Evolutionary conservation across 2,797 vertebrate species (phyloP), one percentile per base, ranked within the genome.

Genomic region (Tenualosa ilisha): DNA sequence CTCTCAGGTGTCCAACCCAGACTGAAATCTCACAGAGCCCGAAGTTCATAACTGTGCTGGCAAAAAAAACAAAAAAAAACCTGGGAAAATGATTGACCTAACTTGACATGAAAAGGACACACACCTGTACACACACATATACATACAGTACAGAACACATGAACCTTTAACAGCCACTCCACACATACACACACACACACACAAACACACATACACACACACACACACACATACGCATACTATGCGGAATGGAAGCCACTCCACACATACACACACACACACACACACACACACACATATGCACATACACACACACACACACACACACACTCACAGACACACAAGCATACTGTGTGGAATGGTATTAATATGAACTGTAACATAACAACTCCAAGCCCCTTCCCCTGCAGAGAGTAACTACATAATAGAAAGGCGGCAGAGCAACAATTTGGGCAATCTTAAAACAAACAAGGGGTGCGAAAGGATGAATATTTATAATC

Each of bases 41-140:
- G 89, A 84, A 91, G 90, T 91, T 91, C 83, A 87, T 94, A 92
- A 91, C 91, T 89, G 6, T 85, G 86, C 86, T 86, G 91, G 91
- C 91, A 94, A 93, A 93, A 89, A 87, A 91, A 11, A 65, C 7
- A 92, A 92, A 93, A 91, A 86, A 88, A 93, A 91, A 86, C 61
- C 88, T 86, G 87, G 85, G 82, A 17, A 88, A 89, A 88, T 91
- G 91, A 93, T 93, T 94, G 91, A 88, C 84, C 84, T 91, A 86
- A 88, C 88, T 89, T 75, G 83, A 81, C 83, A 91, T 85, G 86
- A 61, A 83, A 86, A 89, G 86, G 83, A 83, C 88, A 86, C 82
- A 86, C 86, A 89, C 87, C 85, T 56, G 17, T 56, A 56, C 17
- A 22, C 4, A 56, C 17, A 63, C 61, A 63, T 6, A 51, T 12